Evolutionary conservation across 2,797 vertebrate genomes (phyloP), one percentile per base, ranked within the genome.

Genomic region (Echiichthys vipera): DNA sequence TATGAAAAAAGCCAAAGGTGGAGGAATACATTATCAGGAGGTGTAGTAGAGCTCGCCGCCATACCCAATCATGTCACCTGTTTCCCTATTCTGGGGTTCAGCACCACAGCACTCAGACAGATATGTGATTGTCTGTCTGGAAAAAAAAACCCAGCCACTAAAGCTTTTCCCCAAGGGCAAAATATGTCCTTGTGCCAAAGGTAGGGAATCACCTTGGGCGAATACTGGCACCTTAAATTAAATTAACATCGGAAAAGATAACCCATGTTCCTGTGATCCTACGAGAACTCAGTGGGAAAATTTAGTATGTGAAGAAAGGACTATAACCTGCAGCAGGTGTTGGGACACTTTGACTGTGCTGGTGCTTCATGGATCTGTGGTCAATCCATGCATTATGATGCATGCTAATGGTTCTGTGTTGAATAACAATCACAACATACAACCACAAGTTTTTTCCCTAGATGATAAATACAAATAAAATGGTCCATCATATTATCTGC

Each of bases 11-110:
- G 65, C 62, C 43, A 58, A 77, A 63, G 53, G 47, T 71, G 68
- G 37, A 65, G 50, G 76, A 84, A 79, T 76, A 81, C 78, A 74
- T 87, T 84, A 81, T 77, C 47, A 42, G 47, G 47, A 85, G 61
- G 65, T 80, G 62, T 65, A 50, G 71, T 22, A n/a, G 68, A 85
- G 42, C 71, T 63, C 49, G 54, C 71, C n/a, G 51, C 80, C 87
- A 77, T 42, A 63, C 40, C 34, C 12, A 63, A 73, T 85, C 66
- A 69, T 24, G 45, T 85, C 77, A 67, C 62, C 64, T 72, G 57
- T 47, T 77, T 64, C 76, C 7, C 47, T 50, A 5, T 66, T 58
- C 71, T 62, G 22, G 15, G 39, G 49, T 80, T 71, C 63, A 42
- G 67, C 13, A 37, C 20, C 65, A 10, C 25, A 57, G 61, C 73